Evolutionary conservation across 2,113 vertebrate genomes (phyloP).

Genomic region (Pholis gunnellus): DNA sequence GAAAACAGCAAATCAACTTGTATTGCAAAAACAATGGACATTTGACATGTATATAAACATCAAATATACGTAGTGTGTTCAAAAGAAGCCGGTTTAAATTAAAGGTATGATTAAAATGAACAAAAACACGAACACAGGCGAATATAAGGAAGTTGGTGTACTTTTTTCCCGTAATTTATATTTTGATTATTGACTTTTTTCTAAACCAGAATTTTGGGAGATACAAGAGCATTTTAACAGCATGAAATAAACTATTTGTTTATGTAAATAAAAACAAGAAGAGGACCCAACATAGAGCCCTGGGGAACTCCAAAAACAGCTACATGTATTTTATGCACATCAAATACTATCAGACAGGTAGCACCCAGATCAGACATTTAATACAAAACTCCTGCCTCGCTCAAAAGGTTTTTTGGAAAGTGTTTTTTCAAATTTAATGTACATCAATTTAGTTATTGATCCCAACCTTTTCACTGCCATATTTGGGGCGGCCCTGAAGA

Average conservation of each 20-base stretch:
- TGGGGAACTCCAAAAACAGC: constrained; percentile 1
- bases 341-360: background rate
- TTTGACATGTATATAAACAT: background rate
- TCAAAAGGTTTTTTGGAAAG: background rate
- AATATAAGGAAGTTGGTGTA: background rate
- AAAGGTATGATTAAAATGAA: background rate
- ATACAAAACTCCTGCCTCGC: background rate
- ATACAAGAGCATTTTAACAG: background rate
- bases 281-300: background rate
- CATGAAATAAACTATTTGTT: background rate
- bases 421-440: background rate
- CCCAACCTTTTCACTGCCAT: background rate
- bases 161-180: background rate
- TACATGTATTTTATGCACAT: background rate
- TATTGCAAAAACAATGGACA: background rate
- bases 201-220: no score
- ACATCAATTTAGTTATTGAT: background rate
- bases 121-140: background rate
- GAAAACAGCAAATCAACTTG: background rate
- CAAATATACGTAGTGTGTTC: background rate
- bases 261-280: background rate
- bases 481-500: background rate
- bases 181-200: background rate
- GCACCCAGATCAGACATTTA: background rate
- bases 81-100: background rate